Evolutionary conservation across 2,888 invertebrate species (phyloP).

Genomic region (Megalurothrips usitatus): DNA sequence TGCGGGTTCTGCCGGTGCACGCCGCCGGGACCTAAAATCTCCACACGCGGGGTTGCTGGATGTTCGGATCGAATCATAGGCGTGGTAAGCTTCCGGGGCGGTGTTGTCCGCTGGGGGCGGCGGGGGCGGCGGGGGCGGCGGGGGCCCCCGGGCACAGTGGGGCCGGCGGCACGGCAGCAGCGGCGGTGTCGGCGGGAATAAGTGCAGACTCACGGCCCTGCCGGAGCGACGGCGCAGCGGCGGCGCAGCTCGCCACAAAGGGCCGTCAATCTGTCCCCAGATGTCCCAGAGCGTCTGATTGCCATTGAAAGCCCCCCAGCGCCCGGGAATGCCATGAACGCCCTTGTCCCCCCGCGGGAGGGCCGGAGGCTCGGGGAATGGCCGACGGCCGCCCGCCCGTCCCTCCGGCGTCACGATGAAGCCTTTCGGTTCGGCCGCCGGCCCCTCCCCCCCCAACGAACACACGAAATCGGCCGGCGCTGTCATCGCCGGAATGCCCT

Average conservation of each 20-base stretch:
- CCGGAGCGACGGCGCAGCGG: not conserved
- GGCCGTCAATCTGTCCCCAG: conserved; percentile 9
- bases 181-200: not conserved
- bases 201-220: conserved; percentile 1
- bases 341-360: not conserved
- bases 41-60: too few relatives aligned
- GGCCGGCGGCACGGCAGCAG: not conserved
- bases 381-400: not conserved
- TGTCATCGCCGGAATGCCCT: too few relatives aligned
- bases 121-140: not conserved
- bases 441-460: too few relatives aligned
- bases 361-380: too few relatives aligned
- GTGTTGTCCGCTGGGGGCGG: too few relatives aligned
- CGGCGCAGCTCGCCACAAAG: not conserved
- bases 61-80: too few relatives aligned
- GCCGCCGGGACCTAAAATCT: too few relatives aligned
- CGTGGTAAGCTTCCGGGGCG: too few relatives aligned
- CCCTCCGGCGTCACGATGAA: not conserved
- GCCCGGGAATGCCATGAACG: not conserved
- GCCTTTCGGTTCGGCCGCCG: too few relatives aligned
- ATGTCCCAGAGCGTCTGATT: not conserved
- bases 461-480: too few relatives aligned
- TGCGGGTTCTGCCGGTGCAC: too few relatives aligned
- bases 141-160: not conserved
- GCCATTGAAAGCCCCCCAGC: not conserved